Conservation (phyloP, 2,797 vertebrate species). For the Pterois miles region DNA sequence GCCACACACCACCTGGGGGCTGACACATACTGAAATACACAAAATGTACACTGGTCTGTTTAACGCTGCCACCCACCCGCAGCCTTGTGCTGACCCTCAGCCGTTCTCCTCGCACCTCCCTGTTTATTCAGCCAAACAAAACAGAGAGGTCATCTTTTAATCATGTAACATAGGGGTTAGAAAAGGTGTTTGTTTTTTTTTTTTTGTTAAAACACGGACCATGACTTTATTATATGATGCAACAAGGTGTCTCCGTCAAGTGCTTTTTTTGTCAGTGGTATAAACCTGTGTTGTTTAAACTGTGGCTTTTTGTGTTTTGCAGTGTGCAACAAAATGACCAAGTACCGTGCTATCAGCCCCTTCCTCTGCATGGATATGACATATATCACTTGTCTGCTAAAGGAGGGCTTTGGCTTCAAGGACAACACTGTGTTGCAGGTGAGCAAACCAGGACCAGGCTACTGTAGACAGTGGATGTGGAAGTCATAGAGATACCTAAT, state of each 20-base stretch:
- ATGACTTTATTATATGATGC: neutral
- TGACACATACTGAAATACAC: conserved; percentile 66
- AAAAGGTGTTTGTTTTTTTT: conserved; percentile 39
- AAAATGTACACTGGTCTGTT: conserved; percentile 51
- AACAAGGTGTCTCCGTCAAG: neutral
- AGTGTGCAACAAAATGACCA: conserved; percentile 97
- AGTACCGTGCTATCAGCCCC: conserved; percentile 91
- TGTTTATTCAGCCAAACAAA: conserved; percentile 67
- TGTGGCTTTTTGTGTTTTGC: conserved; percentile 57
- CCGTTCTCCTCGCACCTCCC: conserved; percentile 63
- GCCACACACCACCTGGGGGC: conserved; percentile 74
- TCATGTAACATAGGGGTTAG: conserved; percentile 55
- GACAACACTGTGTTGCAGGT: conserved; percentile 93
- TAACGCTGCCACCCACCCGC: conserved; percentile 59
- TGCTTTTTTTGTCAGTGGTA: conserved; percentile 5
- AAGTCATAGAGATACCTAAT: neutral
- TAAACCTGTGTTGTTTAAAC: conserved; percentile 26
- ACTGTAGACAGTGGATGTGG: neutral
- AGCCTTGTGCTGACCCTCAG: conserved; percentile 71
- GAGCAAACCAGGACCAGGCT: conserved; percentile 49
- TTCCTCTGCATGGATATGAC: conserved; percentile 99
- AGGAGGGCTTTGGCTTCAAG: conserved; percentile 97
- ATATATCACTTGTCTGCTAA: conserved; percentile 96
- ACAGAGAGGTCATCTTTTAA: conserved; percentile 65
- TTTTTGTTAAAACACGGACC: neutral